phyloP scores from a whole-genome alignment of 2,113 vertebrate species.

The Potamarius usumacintae region DNA sequence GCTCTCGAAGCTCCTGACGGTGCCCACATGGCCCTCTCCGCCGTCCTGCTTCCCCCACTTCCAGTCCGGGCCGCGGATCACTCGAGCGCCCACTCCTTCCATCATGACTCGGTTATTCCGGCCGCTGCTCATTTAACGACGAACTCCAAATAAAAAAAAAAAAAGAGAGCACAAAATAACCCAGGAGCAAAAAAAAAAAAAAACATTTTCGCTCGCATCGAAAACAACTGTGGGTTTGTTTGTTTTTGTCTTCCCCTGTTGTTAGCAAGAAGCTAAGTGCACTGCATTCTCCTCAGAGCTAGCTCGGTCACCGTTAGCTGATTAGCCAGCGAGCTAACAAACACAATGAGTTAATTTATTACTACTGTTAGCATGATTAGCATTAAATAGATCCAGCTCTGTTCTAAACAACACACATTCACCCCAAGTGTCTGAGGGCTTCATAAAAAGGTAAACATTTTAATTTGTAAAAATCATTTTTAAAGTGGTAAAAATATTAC shows the following conservation, averaged over 20 bases:
- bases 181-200: background rate
- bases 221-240: background rate
- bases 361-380: too few relatives aligned
- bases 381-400: background rate
- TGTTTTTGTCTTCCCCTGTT: too few relatives aligned
- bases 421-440: too few relatives aligned
- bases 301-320: background rate
- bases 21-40: slow-evolving; percentile 96
- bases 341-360: too few relatives aligned
- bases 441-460: too few relatives aligned
- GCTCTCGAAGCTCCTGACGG: slow-evolving; percentile 98
- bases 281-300: background rate
- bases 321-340: background rate
- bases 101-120: slow-evolving; percentile 98
- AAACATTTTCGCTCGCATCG: background rate
- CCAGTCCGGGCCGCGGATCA: slow-evolving; percentile 96
- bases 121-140: slow-evolving; percentile 86
- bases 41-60: slow-evolving; percentile 99
- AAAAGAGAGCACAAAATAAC: background rate
- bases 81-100: slow-evolving; percentile 94
- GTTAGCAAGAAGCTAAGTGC: background rate
- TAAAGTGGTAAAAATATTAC: too few relatives aligned
- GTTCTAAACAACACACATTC: too few relatives aligned
- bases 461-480: too few relatives aligned
- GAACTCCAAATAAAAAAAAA: slow-evolving; percentile 21